Evolutionary conservation across 2,888 invertebrate genomes (phyloP), one percentile per base, ranked within the genome.

Genomic region (Drosophila suboccidentalis): DNA sequence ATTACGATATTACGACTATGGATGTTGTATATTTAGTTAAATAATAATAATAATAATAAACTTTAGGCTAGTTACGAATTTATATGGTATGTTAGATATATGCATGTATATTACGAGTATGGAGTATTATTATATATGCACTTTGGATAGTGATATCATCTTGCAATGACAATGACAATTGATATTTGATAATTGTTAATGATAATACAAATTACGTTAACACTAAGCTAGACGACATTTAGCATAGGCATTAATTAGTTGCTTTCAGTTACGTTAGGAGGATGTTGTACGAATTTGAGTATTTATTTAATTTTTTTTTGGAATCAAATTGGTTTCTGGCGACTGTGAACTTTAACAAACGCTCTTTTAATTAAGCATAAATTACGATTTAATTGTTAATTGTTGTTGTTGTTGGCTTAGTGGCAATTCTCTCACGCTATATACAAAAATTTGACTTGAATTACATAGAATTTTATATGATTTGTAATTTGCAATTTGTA

Each of bases 241-340:
- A 87, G 84, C 84, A 87, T 89, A 84, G 84, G 84, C 84, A 85
- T 79, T 76, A 71, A 71, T 87, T 84, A 89, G 88, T 84, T 84
- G 89, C 84, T 84, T 84, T 87, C 88, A 57, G 81, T 89, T 82
- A 82, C 69, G 49, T 59, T 72, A 65, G 26, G 62, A 80, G 71
- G 66, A 76, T 78, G 80, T 8, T 49, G 11, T 13, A 34, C 15
- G 49, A n/a, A n/a, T n/a, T n/a, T n/a, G n/a, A 78, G 80, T 78
- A 78, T 77, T 77, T 13, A 2, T n/a, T 46, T 46, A 15, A 10
- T 69, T 39, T 44, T 43, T n/a, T 43, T 44, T 43, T 54, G 64
- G 50, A 73, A 61, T 73, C 11, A 15, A 62, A 61, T 51, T 58
- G 39, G 44, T 47, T 53, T 55, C 55, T 60, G 34, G 29, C 41